Evolutionary conservation across 1,140 invertebrate genomes (phyloP), one percentile per base, ranked within the genome.

Genomic region (Eumaeus atala): DNA sequence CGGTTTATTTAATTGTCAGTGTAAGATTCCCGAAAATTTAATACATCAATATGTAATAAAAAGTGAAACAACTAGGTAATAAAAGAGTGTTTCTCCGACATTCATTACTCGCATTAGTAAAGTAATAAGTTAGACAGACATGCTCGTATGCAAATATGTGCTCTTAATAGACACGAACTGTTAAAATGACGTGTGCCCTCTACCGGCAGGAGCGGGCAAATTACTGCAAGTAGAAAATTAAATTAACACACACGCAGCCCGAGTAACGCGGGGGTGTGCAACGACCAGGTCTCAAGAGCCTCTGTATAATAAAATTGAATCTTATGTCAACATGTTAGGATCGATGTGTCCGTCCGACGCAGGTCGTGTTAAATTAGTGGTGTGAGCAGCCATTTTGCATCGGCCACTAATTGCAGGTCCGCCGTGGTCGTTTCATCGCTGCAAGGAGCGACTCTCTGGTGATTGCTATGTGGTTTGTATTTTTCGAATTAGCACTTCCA

Each of bases 401-500:
- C 59, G 67, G 70, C 60, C 66, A 74, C 74, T 84, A 85, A 84
- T 85, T 84, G 67, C 62, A 79, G 74, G 72, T 62, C 68, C 28
- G 21, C 61, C 51, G 67, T 77, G 76, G 67, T 79, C 67, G 81
- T 79, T 79, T 84, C 72, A 77, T 77, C 74, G 78, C 64, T 70
- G n/a, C 52, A 49, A 68, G 66, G 64, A 68, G 68, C 74, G 69
- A 74, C 71, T 81, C 71, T 80, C 56, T 70, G 67, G 66, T 78
- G 69, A 78, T 80, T 83, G 76, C 66, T 64, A 64, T 78, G 77
- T 63, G 81, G 81, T 84, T 82, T 77, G 65, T 82, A 71, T 74
- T 84, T 83, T 84, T 84, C 83, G 76, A 86, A 86, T 86, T 86
- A 86, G 69, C 83, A 83, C 80, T 84, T 86, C 64, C 64, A 77